A percentile compares a stretch with the other conserved stretches of the same genome.
Conservation (phyloP, 2,113 vertebrate species). For the Petromus typicus region DNA sequence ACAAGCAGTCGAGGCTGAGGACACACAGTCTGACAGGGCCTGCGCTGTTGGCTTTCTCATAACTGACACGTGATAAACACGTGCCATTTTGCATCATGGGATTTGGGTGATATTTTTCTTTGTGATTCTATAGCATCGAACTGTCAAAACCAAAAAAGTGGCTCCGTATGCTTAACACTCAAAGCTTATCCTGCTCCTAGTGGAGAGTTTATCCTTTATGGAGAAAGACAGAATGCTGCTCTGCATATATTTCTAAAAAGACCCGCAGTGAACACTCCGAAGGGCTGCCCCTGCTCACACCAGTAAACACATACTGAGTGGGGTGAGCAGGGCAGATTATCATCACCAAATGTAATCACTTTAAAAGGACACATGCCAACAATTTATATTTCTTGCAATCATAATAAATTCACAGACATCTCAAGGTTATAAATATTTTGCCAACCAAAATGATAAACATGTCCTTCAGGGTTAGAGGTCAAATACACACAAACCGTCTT, state of each 20-base stretch:
- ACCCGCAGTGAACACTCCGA: background rate
- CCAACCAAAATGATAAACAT: slow-evolving; percentile 34
- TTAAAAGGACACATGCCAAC: background rate
- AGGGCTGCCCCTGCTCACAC: background rate
- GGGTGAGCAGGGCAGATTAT: background rate
- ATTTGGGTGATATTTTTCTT: background rate
- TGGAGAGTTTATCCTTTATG: slow-evolving; percentile 30
- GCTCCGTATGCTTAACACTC: background rate
- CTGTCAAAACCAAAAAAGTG: background rate
- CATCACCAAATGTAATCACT: background rate
- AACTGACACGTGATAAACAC: background rate
- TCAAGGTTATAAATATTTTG: background rate
- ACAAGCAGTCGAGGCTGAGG: background rate
- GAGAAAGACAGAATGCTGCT: background rate
- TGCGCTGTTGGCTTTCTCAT: background rate
- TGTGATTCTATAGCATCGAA: slow-evolving; percentile 34
- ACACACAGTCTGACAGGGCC: background rate
- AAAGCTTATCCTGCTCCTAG: background rate
- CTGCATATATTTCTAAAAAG: background rate
- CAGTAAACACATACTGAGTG: background rate
- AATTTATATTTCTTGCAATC: slow-evolving; percentile 1
- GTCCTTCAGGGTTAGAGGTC: slow-evolving; percentile 54
- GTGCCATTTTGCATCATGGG: background rate
- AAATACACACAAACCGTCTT: background rate
- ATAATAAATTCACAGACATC: background rate